Evolutionary conservation across 2,888 invertebrate genomes (phyloP), one percentile per base, ranked within the genome.

Genomic region (Cerastis rubricosa): DNA sequence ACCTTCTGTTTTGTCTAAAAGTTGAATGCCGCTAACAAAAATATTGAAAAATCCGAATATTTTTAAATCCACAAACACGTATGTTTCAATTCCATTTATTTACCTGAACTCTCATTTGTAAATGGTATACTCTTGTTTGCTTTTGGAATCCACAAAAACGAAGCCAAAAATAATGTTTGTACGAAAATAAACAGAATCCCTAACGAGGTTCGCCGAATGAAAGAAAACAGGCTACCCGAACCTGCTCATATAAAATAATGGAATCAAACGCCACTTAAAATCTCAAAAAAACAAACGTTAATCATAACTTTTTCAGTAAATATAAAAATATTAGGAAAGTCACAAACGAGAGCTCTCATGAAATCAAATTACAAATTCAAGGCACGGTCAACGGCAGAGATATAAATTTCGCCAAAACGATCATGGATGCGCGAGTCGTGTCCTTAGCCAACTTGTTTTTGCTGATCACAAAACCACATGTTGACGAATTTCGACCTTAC

Each of bases 371-470:
- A 93, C 89, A 90, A 91, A 93, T 93, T 93, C 94, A 90, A 90
- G 88, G 82, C 93, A 93, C 91, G 91, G 87, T 87, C 89, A 83
- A 87, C 87, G 87, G 79, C 68, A 80, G 76, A 86, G 89, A 91
- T 88, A 94, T 93, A 94, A 93, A 94, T 93, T 93, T 91, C 85
- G 80, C 85, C 89, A 91, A 92, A 93, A 94, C 92, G 92, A 93
- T 93, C 92, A 91, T 90, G 90, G 89, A 90, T 90, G 87, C 87
- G 84, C 84, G 82, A 89, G 81, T 85, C 85, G 87, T 88, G 88
- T 86, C 86, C 85, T 81, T 83, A 59, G 73, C 81, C 86, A 88
- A 86, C 85, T 88, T 89, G 80, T 88, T 88, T 88, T 84, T 80
- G 84, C 76, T 80, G 79, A 87, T 87, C 85, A 76, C 82, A 84